Base-by-base conservation (phyloP, 2,797 vertebrate genomes). In the Myotis vivesi region DNA sequence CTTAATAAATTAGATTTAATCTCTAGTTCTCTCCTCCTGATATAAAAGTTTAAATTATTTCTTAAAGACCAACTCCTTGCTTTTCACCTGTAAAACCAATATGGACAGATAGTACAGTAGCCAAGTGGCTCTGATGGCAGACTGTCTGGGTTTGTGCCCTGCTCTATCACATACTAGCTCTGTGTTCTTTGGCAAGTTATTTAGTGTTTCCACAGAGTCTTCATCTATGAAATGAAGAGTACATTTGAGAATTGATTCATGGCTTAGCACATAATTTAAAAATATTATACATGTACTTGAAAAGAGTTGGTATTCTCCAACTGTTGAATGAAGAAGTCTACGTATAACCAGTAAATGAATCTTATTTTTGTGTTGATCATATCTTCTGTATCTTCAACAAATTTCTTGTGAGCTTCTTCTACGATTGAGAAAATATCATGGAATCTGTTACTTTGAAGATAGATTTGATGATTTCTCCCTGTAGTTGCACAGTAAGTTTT, bases 1-100 rank as follows among this genome's bases (percentile, higher is more conserved):
- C 57, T 41, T 73, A 55, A 66, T 38, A 72, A 69, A 49, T 19
- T 73, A 59, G 73, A 13, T n/a, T 76, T 92, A 59, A 77, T 82
- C 49, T 71, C 30, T 25, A 64, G 51, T 20, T 19, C 46, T 87
- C 38, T 28, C 59, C 64, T 71, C 55, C 38, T 87, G 51, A 28
- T 25, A 57, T 16, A 12, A 57, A 66, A 66, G 6, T 66, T 66
- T 64, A 69, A 80, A 33, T 62, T 13, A 55, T n/a, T 28, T 85
- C 51, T 68, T 49, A 36, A 71, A 83, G 20, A 23, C 25, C 30
- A 92, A 25, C 33, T 49, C 28, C 51, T 49, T 69, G 49, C 22
- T 41, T 64, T 68, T 19, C 22, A 46, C 46, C 30, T 15, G 4
- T 11, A 41, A 80, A 51, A 59, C 9, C 28, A 30, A 0, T 22